Conservation (phyloP, 2,797 vertebrate genomes). For the Acanthiza pusilla region DNA sequence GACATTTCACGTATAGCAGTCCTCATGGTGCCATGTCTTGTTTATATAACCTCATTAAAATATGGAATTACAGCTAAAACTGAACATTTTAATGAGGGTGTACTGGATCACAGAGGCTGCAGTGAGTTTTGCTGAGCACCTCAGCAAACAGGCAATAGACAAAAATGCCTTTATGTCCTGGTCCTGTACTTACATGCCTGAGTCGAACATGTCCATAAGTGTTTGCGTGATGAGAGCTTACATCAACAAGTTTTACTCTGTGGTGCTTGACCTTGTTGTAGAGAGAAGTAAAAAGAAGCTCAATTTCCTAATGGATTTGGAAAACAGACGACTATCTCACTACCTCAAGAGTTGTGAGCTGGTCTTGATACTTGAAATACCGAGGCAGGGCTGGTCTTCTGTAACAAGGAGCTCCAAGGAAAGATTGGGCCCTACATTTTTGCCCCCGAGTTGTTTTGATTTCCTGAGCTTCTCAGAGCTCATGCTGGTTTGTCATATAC, state of each 20-base stretch:
- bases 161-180: background rate
- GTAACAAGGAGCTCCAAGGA: background rate
- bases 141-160: background rate
- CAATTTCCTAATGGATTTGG: background rate
- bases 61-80: background rate
- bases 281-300: background rate
- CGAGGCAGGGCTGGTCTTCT: background rate
- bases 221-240: background rate
- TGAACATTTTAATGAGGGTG: background rate
- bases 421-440: background rate
- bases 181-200: background rate
- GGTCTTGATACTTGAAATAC: background rate
- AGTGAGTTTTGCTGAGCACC: background rate
- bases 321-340: background rate
- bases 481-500: background rate
- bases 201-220: background rate
- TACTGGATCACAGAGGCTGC: background rate
- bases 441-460: background rate
- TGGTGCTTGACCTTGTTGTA: background rate
- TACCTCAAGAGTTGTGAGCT: background rate
- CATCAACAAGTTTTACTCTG: background rate
- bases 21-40: background rate
- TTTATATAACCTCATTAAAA: background rate
- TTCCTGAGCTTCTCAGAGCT: background rate
- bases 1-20: background rate